Percentiles rank a stretch among this genome's conserved stretches.
Evolutionary conservation across 2,113 vertebrate species (phyloP).

Genomic region (Pangasianodon hypophthalmus): DNA sequence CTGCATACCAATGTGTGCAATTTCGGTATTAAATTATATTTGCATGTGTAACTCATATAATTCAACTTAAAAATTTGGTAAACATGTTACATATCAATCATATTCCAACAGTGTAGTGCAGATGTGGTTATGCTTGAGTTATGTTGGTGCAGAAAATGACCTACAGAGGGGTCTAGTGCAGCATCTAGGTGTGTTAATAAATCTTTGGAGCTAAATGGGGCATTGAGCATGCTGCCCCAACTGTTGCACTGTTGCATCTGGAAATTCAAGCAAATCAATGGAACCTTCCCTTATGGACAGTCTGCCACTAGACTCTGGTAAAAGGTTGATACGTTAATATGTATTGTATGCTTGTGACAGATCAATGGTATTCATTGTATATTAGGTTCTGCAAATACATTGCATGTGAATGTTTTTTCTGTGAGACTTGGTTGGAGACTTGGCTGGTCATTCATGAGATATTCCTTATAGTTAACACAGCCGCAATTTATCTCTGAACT

Average conservation of each 20-base stretch:
- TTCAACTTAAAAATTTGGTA: background rate
- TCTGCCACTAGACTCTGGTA: background rate
- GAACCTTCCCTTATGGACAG: background rate
- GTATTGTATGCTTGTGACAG: background rate
- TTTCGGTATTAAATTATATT: background rate
- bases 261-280: background rate
- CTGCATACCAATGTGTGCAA: background rate
- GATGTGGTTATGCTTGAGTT: background rate
- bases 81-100: background rate
- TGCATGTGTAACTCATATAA: background rate
- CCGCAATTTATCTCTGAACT: background rate
- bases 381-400: background rate
- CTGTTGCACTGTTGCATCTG: background rate
- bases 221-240: background rate
- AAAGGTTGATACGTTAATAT: background rate
- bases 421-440: too few relatives aligned
- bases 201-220: background rate
- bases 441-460: background rate
- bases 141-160: background rate
- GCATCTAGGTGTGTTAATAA: background rate
- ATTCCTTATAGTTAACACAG: background rate
- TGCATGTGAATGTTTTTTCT: background rate
- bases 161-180: background rate
- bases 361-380: background rate
- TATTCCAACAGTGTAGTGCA: background rate